Evolutionary conservation across 2,888 invertebrate genomes (phyloP), one percentile per base, ranked within the genome.

Genomic region (Catocala fraxini): DNA sequence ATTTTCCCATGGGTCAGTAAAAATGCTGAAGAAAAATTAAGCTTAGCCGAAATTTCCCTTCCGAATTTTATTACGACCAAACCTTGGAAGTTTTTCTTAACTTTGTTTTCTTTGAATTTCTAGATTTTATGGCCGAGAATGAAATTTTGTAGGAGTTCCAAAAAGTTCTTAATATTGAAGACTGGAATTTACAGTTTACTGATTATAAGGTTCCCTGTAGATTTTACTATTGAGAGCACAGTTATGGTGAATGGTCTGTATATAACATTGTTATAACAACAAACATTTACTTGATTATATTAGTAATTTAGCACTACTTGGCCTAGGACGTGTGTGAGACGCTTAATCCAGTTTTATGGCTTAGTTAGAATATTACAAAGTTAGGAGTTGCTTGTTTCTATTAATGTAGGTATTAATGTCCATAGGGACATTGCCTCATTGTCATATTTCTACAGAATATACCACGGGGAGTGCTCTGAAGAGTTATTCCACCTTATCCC

Each of bases 21-120:
- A 68, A 76, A 65, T 13, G 42, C 13, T 56, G 52, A 67, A 70
- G 69, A 70, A 77, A 76, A 70, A 68, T 73, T 74, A 68, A 69
- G 67, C 54, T 57, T 65, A 68, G 68, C 65, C 65, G 42, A 72
- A 71, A 65, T 63, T 73, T 68, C 56, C 63, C 51, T 64, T 56
- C 52, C 65, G 49, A 66, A 76, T 74, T 74, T 73, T 73, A 74
- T 74, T 65, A 63, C 59, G 49, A 59, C 33, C 43, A 56, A 74
- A 56, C 65, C 73, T 73, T 63, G 57, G 51, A 67, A 76, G 57
- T 76, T 74, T 52, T 45, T 45, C 55, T 51, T 45, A 70, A 77
- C 51, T 76, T 74, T 73, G 68, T 71, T 74, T 74, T 64, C 57
- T 48, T 63, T 59, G 68, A 73, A 69, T 76, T 15, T 74, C 70